Conservation (phyloP, 2,797 vertebrate genomes). For the Halcyon badia region DNA sequence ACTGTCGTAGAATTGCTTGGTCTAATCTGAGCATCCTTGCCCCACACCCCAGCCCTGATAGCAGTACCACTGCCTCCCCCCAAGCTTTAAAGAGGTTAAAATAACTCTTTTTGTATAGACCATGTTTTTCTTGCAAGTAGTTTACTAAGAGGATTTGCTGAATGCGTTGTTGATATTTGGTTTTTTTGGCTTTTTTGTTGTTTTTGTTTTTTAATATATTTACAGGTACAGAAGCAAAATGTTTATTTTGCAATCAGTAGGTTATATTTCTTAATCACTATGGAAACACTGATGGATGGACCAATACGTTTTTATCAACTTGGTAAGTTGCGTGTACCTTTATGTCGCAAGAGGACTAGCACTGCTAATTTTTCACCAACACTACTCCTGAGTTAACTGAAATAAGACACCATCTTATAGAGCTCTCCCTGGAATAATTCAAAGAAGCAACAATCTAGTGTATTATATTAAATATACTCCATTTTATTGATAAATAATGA, state of each 20-base stretch:
- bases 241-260: not conserved
- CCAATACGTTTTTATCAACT: not conserved
- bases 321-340: constrained; percentile 59
- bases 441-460: not conserved
- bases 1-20: not conserved
- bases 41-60: fast-evolving
- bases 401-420: not conserved
- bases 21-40: not conserved
- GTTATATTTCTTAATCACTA: not conserved
- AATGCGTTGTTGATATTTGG: not conserved
- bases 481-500: not conserved
- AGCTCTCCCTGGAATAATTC: not conserved
- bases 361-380: not conserved
- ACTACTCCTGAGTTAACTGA: not conserved
- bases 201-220: not conserved
- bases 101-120: not conserved
- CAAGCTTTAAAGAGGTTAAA: not conserved
- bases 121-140: not conserved
- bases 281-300: not conserved
- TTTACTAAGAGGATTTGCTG: not conserved
- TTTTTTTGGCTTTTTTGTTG: too few relatives aligned
- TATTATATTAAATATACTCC: not conserved
- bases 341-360: not conserved
- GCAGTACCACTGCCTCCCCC: not conserved
- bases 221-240: constrained; percentile 57